Conservation (phyloP, 2,888 invertebrate genomes). For the Harpalus rubripes region DNA sequence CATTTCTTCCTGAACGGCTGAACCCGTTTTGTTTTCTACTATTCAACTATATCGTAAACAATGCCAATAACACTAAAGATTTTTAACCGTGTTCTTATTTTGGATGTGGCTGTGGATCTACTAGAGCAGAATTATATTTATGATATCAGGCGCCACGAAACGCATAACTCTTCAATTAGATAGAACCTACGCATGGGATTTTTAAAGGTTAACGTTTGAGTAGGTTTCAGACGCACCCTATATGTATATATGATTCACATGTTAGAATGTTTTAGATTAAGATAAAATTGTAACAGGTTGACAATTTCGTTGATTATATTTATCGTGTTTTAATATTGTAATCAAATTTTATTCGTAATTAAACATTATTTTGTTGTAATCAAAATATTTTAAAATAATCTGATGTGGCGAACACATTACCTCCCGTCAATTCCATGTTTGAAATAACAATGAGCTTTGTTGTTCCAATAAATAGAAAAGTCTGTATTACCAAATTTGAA, state of each 20-base stretch:
- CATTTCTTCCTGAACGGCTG: background rate
- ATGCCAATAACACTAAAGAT: background rate
- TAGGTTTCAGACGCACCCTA: slow-evolving; percentile 32
- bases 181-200: slow-evolving; percentile 21
- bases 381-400: no score
- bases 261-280: background rate
- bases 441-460: no score
- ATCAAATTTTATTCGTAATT: no score
- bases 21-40: background rate
- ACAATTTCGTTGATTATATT: background rate
- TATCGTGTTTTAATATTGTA: background rate
- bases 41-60: background rate
- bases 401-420: no score
- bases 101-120: background rate
- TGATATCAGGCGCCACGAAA: background rate
- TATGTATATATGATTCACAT: slow-evolving; percentile 24
- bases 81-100: background rate
- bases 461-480: no score
- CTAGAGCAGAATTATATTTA: background rate
- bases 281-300: background rate
- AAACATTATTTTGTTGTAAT: no score
- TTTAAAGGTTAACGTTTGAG: slow-evolving; percentile 25
- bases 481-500: no score
- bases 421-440: no score
- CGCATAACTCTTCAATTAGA: slow-evolving; percentile 33